Percentiles rank a stretch among this genome's conserved stretches.
Evolutionary conservation across 2,113 vertebrate species (phyloP).

Genomic region (crab-eating macaque (Macaca fascicularis)): DNA sequence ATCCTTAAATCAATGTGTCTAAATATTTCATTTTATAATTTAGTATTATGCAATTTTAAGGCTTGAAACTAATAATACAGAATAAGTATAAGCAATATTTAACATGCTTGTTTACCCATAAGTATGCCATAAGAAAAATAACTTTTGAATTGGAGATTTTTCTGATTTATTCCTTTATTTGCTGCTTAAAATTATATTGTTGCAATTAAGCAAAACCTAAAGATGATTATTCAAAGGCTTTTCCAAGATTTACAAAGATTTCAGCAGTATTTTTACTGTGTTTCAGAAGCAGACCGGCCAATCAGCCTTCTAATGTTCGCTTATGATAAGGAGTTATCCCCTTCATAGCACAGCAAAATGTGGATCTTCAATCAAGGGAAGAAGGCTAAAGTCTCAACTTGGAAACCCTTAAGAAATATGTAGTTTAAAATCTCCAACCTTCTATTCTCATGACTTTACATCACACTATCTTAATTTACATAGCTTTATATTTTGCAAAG

Average conservation of each 20-base stretch:
- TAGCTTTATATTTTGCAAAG: background rate
- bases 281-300: background rate
- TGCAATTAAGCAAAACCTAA: background rate
- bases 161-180: background rate
- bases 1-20: background rate
- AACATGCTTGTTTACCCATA: background rate
- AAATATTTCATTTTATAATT: conserved; percentile 25
- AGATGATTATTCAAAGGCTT: background rate
- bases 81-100: background rate
- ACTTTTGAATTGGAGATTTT: background rate
- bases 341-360: background rate
- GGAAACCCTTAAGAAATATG: background rate
- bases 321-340: background rate
- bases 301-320: background rate
- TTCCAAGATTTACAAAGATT: background rate
- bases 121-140: background rate
- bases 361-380: background rate
- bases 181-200: background rate
- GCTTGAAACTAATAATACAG: background rate
- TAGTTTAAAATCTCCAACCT: background rate
- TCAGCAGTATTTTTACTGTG: background rate
- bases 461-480: background rate
- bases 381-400: background rate
- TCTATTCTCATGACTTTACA: background rate
- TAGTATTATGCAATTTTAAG: background rate